Conservation (phyloP, 2,113 vertebrate genomes). For the Agapornis roseicollis region DNA sequence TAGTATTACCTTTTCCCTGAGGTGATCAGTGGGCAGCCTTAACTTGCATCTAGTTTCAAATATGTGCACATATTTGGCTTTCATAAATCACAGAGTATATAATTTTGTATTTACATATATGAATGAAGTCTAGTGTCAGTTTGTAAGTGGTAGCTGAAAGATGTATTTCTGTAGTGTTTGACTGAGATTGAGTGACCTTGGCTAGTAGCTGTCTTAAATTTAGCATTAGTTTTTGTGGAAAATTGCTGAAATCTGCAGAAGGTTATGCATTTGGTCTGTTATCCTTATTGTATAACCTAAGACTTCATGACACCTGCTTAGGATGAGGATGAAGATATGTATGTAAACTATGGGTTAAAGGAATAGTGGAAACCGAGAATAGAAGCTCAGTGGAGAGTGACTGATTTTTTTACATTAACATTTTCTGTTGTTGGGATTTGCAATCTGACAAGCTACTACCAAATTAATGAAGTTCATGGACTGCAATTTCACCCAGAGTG, state of each 20-base stretch:
- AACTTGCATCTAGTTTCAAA: neutral
- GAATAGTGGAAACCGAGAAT: neutral
- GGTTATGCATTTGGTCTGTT: neutral
- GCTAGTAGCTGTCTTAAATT: neutral
- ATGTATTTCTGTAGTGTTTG: neutral
- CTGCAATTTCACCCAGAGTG: conserved; percentile 41
- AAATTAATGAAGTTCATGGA: conserved; percentile 41
- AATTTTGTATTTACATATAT: neutral
- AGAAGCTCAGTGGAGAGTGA: neutral
- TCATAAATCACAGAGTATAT: neutral
- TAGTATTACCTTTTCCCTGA: neutral
- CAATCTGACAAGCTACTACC: conserved; percentile 25
- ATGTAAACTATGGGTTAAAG: neutral
- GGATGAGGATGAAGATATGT: neutral
- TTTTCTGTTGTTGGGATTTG: conserved; percentile 20
- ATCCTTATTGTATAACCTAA: neutral
- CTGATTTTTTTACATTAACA: neutral
- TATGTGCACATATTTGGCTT: neutral
- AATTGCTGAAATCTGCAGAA: neutral
- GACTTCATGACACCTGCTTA: neutral
- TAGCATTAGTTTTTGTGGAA: neutral
- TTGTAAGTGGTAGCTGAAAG: neutral
- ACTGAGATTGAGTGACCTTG: neutral
- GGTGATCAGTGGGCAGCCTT: neutral
- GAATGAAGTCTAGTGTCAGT: neutral